Evolutionary conservation across 2,113 vertebrate species (phyloP).

Genomic region (Pluvialis apricaria): DNA sequence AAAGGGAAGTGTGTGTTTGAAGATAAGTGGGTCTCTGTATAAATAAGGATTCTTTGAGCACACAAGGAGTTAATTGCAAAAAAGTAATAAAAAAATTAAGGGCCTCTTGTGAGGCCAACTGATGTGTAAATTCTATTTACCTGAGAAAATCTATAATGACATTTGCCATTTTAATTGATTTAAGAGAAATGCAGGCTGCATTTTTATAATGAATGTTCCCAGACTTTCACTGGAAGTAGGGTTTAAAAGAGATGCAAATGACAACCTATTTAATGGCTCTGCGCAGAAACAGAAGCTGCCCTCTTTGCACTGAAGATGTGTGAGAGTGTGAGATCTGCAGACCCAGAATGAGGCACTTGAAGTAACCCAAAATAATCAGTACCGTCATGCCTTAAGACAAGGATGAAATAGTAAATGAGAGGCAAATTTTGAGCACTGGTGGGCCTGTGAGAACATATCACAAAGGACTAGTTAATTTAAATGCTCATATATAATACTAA

Average conservation of each 20-base stretch:
- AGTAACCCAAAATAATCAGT: not conserved
- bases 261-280: slow-evolving; percentile 24
- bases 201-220: slow-evolving; percentile 7
- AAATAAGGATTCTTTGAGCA: not conserved
- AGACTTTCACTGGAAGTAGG: slow-evolving; percentile 2
- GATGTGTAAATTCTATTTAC: slow-evolving; percentile 1
- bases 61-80: not conserved
- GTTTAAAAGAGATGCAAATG: slow-evolving; percentile 35
- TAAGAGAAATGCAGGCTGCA: not conserved
- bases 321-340: not conserved
- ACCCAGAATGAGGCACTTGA: not conserved
- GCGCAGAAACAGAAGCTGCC: not conserved
- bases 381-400: not conserved
- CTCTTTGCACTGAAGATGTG: slow-evolving; percentile 14
- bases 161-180: not conserved
- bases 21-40: not conserved
- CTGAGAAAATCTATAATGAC: not conserved
- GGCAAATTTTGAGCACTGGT: not conserved
- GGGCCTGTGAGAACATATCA: not conserved
- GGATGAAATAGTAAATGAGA: slow-evolving; percentile 5
- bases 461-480: not conserved
- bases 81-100: not conserved
- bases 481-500: not conserved
- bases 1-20: slow-evolving; percentile 23
- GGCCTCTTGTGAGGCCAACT: not conserved